A percentile compares a stretch with the other conserved stretches of the same genome.
Evolutionary conservation across 2,797 vertebrate genomes (phyloP).

Genomic region (Schizopygopsis malacanthus): DNA sequence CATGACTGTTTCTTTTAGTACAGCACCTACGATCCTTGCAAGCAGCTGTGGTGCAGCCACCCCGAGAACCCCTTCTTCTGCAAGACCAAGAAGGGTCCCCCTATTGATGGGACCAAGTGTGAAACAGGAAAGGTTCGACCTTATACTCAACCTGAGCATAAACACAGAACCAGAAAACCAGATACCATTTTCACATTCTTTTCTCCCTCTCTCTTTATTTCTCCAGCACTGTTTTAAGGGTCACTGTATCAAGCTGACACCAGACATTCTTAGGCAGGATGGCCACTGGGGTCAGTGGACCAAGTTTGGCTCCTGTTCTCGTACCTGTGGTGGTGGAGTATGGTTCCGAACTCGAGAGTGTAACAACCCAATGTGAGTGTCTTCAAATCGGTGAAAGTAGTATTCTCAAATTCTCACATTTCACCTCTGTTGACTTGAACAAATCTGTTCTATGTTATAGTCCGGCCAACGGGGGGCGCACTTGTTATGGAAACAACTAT

Average conservation of each 20-base stretch:
- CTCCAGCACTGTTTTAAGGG: constrained; percentile 92
- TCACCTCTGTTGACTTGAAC: constrained; percentile 12
- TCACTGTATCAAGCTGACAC: constrained; percentile 91
- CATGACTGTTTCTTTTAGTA: constrained; percentile 83
- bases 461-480: constrained; percentile 92
- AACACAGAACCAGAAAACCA: not conserved
- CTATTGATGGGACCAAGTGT: constrained; percentile 93
- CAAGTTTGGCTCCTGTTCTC: constrained; percentile 89
- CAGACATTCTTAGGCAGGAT: constrained; percentile 91
- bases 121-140: constrained; percentile 87
- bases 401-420: not conserved
- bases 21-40: constrained; percentile 90
- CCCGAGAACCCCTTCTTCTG: constrained; percentile 95
- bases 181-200: not conserved
- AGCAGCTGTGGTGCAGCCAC: constrained; percentile 96
- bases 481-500: constrained; percentile 89
- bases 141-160: not conserved
- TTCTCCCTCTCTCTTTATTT: not conserved
- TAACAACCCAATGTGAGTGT: constrained; percentile 91
- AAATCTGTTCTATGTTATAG: constrained; percentile 70
- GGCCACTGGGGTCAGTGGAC: constrained; percentile 94
- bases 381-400: not conserved
- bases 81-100: constrained; percentile 95
- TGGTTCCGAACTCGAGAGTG: constrained; percentile 88
- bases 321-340: constrained; percentile 91